Conservation (phyloP, 1,140 invertebrate genomes). For the Planococcus citri region DNA sequence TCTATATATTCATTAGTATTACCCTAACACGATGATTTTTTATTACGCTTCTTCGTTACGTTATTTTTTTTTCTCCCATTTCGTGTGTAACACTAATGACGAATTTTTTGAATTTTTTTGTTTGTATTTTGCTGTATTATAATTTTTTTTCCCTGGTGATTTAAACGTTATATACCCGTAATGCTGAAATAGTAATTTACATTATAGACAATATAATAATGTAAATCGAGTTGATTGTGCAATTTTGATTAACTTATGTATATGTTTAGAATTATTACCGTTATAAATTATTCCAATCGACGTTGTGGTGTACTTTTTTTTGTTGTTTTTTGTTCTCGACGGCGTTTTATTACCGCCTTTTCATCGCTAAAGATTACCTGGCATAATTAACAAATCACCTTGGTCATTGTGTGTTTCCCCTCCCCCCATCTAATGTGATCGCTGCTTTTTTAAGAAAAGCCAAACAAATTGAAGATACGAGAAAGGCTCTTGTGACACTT, state of each 20-base stretch:
- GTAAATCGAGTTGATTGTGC: not conserved
- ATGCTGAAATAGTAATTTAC: conserved; percentile 3
- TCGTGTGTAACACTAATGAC: not conserved
- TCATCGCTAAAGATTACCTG: not conserved
- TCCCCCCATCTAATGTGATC: too few species aligned
- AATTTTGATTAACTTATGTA: conserved; percentile 3
- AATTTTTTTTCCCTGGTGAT: not conserved
- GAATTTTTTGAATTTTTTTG: not conserved
- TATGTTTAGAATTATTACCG: conserved; percentile 3
- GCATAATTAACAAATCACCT: too few species aligned
- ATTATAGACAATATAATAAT: conserved; percentile 3
- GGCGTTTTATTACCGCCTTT: not conserved
- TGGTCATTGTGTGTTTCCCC: too few species aligned
- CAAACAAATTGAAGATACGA: too few species aligned
- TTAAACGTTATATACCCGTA: not conserved
- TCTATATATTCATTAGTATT: too few species aligned
- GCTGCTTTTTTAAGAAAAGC: too few species aligned
- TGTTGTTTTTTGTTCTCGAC: too few species aligned
- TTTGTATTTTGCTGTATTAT: not conserved
- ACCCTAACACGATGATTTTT: not conserved
- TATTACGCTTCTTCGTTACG: not conserved
- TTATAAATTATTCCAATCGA: conserved; percentile 4
- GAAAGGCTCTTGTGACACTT: too few species aligned
- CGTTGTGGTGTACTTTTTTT: not conserved
- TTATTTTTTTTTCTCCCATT: not conserved